phyloP scores from a whole-genome alignment of 2,113 vertebrate genomes.

The Sapajus apella region DNA sequence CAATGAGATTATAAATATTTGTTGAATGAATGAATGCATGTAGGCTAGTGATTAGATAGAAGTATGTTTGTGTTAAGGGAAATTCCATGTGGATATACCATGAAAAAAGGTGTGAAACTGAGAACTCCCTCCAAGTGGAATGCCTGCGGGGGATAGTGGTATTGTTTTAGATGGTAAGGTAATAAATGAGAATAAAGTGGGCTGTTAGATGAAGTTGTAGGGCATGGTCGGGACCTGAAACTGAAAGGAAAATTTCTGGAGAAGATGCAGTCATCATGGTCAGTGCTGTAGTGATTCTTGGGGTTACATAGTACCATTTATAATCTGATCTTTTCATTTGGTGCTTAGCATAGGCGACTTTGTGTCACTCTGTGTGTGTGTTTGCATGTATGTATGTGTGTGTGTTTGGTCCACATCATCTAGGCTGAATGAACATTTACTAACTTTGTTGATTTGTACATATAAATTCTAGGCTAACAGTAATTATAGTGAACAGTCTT shows the following conservation, averaged over 20 bases:
- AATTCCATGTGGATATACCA: neutral
- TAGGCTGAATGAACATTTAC: neutral
- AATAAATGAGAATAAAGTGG: neutral
- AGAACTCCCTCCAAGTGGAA: neutral
- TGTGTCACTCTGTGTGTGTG: neutral
- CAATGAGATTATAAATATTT: neutral
- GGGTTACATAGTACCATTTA: neutral
- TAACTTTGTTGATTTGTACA: neutral
- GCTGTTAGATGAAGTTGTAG: neutral
- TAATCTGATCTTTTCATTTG: neutral
- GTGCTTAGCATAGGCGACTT: neutral
- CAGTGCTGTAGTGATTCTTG: neutral
- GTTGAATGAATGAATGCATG: neutral
- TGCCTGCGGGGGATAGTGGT: neutral
- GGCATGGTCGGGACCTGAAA: neutral
- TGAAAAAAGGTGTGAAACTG: neutral
- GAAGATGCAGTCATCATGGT: neutral
- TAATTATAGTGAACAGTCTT: neutral
- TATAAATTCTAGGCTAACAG: neutral
- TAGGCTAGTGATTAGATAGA: neutral
- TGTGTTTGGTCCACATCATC: neutral
- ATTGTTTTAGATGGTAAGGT: neutral
- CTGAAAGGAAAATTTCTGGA: neutral
- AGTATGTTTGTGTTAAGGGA: neutral
- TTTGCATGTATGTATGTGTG: too few species aligned